A percentile compares a stretch with the other conserved stretches of the same genome.
Evolutionary conservation across 2,888 invertebrate species (phyloP).

Genomic region (Campopleginae sp.): DNA sequence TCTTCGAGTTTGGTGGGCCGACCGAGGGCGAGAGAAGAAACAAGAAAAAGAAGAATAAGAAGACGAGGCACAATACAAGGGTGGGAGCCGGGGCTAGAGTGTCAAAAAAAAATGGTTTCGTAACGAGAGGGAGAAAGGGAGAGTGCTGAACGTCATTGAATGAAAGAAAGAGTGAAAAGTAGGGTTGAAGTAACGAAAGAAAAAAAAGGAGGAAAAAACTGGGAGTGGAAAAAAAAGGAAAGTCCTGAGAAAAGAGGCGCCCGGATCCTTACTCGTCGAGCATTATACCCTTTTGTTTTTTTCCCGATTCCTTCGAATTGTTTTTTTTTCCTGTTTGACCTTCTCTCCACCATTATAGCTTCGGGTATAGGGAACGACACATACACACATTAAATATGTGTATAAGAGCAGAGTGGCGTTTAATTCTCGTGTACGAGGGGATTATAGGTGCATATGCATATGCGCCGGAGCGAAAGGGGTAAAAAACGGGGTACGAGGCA

Average conservation of each 20-base stretch:
- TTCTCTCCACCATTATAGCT: slow-evolving; percentile 19
- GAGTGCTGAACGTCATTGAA: slow-evolving; percentile 67
- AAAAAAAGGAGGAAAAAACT: slow-evolving; percentile 22
- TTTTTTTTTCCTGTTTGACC: slow-evolving; percentile 56
- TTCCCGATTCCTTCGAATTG: slow-evolving; percentile 66
- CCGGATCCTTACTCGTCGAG: slow-evolving; percentile 55
- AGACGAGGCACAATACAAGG: background rate
- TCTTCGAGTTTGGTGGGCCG: slow-evolving; percentile 53
- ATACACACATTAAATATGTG: background rate
- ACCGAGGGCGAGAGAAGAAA: background rate
- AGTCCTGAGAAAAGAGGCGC: slow-evolving; percentile 69
- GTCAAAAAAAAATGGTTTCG: slow-evolving; percentile 58
- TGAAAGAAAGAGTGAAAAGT: slow-evolving; percentile 60
- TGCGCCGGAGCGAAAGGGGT: slow-evolving; percentile 63
- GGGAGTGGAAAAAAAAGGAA: slow-evolving; percentile 16
- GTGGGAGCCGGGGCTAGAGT: slow-evolving; percentile 9
- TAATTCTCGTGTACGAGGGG: slow-evolving; percentile 49
- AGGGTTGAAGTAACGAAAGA: slow-evolving; percentile 60
- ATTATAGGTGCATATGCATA: slow-evolving; percentile 68
- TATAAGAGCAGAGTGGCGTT: slow-evolving; percentile 31
- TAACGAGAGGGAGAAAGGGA: slow-evolving; percentile 68
- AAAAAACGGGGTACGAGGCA: slow-evolving; percentile 58
- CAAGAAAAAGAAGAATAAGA: background rate
- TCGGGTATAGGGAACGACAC: background rate
- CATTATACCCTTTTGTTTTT: slow-evolving; percentile 65